Base-by-base conservation (phyloP, 2,797 vertebrate species). In the Eupleurogrammus muticus region DNA sequence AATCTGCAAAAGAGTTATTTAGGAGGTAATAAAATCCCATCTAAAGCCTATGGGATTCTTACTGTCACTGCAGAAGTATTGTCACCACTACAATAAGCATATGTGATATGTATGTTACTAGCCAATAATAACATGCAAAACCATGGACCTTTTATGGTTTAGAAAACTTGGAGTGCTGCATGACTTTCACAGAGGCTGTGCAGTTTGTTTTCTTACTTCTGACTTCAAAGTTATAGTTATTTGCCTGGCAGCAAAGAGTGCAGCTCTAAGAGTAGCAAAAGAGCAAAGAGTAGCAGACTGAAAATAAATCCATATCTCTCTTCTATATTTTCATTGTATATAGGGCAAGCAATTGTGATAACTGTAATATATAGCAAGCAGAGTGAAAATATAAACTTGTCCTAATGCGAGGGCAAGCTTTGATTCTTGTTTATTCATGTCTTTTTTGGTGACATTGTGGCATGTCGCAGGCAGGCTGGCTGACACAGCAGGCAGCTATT, bases 331-430 rank as follows among this genome's bases (percentile, higher is more conserved):
- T 32, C 50, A 11, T 49, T 59, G 35, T 60, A 51, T 47, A 70
- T n/a, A 71, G 21, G 66, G 67, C 58, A 83, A 73, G 70, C 61
- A 66, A 21, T 38, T 72, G 21, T 59, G 49, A 48, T 79, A 79
- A 70, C 54, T 68, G 64, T 50, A 62, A 61, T 9, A 54, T 0
- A 35, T 52, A 72, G 72, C 81, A 87, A 85, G 84, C 85, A 64
- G 47, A 32, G 71, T 70, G 67, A 47, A 20, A 62, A 47, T 36
- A 58, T 34, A 28, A 62, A 59, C 24, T 68, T 53, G 16, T 23
- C 1, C 67, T 69, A 19, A 6, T 11, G 46, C 6, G 0, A 70
- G 65, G 76, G 60, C 65, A 77, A 50, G 66, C 56, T 59, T 52
- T 34, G 46, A 48, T 64, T 46, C 16, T 64, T 14, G 23, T 68